Evolutionary conservation across 2,113 vertebrate genomes (phyloP), one percentile per base, ranked within the genome.

Genomic region (Dicentrarchus labrax): DNA sequence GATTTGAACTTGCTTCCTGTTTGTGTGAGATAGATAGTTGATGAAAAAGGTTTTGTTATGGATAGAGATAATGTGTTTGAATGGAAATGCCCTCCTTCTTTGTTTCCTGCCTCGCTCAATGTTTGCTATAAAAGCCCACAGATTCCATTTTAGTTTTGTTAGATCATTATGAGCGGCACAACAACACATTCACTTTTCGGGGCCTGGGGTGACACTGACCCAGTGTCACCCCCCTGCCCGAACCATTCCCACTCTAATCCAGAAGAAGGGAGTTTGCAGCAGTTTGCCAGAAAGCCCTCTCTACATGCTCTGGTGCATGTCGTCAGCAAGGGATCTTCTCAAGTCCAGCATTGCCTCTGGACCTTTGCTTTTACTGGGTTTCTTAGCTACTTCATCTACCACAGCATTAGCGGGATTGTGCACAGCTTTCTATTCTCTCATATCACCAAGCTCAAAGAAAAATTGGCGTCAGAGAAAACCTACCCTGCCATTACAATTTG

Each of bases 401-500:
- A 45, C 53, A 65, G 66, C 53, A 80, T 78, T 81, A 70, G 67
- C 1, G 1, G 47, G 54, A 78, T 69, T 9, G 3, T 79, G 24
- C 39, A 10, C 45, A 62, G 65, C 72, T 80, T 84, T 78, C 17
- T 54, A 38, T 80, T 74, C 38, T 88, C 91, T 15, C 92, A 94
- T 73, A 81, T 24, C 88, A 94, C 93, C 7, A 90, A 86, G 50
- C 69, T 96, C 77, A 89, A 96, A 48, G 94, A 96, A 84, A 81
- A 84, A 19, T 11, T 10, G 0, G 47, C 4, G 0, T 22, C 0
- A 6, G 77, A 85, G 82, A 90, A 91, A 86, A 62, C 12, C 39
- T 94, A 95, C 80, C 91, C 94, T 0, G 89, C 92, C 0, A 0
- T 95, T 50, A 95, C 93, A 0, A 54, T 95, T 78, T 95, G 93